Base-by-base conservation (phyloP, 1,140 invertebrate species). In the Zeugodacus cucurbitae region DNA sequence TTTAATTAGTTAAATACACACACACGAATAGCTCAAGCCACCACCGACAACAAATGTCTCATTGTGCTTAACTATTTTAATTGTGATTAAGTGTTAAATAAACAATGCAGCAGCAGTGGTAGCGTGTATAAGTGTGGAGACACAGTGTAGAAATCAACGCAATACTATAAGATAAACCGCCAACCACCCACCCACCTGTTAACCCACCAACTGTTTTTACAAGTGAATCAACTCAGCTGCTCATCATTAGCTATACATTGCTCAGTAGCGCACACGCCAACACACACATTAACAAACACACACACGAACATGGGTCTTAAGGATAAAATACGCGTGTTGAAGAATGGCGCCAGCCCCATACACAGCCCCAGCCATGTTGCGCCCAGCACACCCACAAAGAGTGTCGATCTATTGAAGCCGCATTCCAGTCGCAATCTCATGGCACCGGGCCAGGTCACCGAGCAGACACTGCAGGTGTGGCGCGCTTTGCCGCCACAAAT, bases 401-500 rank as follows among this genome's bases (percentile, higher is more conserved):
- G 85, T 29, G 67, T 87, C n/a, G 88, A 88, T 87, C 64, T 88
- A 48, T 54, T 78, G 82, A 89, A 87, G 54, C 88, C 86, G 44
- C 88, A 85, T 87, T 89, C 88, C 70, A 87, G 86, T 58, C 87
- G 78, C 37, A 89, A 87, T 87, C 54, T 89, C 37, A 87, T 89
- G 67, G 41, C 88, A 74, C 88, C 90, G 1, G 94, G 94, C 88
- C 94, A 95, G 90, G 92, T 95, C 88, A 95, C 95, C 2, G 95
- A 95, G 2, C 95, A 95, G 10, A 94, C 95, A 20, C 89, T 96
- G 20, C 94, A 95, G 87, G 94, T 95, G 26, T 96, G 95, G 95
- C 93, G 94, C 32, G 94, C 95, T 44, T 91, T 96, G 14, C 95
- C 95, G 0, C 95, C 95, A 74, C 94, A 94, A 59, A 95, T 96